Evolutionary conservation across 1,140 invertebrate species (phyloP).

Genomic region (Trichomalopsis sarcophagae): DNA sequence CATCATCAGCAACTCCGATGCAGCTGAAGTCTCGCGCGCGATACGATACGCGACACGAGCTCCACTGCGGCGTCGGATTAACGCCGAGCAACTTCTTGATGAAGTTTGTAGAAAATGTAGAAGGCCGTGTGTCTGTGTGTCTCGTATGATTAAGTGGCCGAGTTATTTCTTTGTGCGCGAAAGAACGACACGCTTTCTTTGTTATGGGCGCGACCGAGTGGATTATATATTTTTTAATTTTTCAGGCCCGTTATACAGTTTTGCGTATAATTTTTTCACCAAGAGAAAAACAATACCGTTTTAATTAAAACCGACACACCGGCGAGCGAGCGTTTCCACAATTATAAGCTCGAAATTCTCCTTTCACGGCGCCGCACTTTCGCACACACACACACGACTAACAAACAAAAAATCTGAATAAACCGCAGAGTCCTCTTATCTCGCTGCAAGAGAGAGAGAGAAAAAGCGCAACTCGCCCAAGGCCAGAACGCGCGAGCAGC

Average conservation of each 20-base stretch:
- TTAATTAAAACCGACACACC: not conserved
- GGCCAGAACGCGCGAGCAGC: not conserved
- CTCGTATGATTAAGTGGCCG: conserved; percentile 35
- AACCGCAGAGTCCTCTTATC: not conserved
- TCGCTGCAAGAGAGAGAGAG: not conserved
- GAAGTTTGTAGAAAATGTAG: conserved; percentile 47
- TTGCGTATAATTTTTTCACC: not conserved
- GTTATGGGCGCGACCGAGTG: not conserved
- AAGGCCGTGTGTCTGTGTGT: conserved; percentile 27
- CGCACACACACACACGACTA: not conserved
- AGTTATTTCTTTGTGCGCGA: conserved; percentile 42
- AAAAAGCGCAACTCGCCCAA: not conserved
- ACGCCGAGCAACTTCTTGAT: conserved; percentile 27
- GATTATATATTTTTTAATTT: no score
- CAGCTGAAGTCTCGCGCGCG: conserved; percentile 8
- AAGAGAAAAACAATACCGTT: not conserved
- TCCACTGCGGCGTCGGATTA: conserved; percentile 29
- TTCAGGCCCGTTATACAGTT: no score
- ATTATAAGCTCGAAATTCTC: not conserved
- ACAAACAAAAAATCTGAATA: not conserved
- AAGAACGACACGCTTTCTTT: conserved; percentile 23
- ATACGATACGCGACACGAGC: conserved; percentile 30
- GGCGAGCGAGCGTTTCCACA: not conserved
- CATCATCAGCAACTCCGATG: not conserved
- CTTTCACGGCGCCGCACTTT: not conserved